Conservation (phyloP, 2,113 vertebrate genomes). For the Polypterus bichir region DNA sequence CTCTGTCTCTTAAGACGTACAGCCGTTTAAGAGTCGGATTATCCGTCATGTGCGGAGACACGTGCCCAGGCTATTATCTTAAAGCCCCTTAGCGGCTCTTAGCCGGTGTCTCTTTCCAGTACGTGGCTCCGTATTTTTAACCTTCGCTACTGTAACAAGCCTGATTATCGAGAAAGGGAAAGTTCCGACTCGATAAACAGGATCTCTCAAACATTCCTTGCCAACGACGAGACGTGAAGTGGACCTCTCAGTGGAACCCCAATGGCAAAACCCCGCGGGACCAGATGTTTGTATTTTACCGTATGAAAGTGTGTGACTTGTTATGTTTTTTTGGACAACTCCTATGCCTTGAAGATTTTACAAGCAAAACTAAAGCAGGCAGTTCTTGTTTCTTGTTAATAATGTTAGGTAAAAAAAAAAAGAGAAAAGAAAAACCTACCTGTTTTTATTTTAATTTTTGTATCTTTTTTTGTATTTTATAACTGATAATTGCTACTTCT, state of each 20-base stretch:
- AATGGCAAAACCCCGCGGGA: slow-evolving; percentile 22
- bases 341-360: slow-evolving; percentile 41
- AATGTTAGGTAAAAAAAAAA: too few relatives aligned
- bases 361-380: slow-evolving; percentile 20
- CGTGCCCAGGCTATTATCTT: slow-evolving; percentile 20
- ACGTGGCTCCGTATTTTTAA: slow-evolving; percentile 41
- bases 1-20: background rate
- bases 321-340: slow-evolving; percentile 20
- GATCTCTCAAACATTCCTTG: background rate
- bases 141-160: slow-evolving; percentile 2
- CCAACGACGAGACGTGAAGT: background rate
- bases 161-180: background rate
- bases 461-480: too few relatives aligned
- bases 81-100: slow-evolving; percentile 38
- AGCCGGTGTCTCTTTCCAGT: slow-evolving; percentile 7
- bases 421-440: too few relatives aligned
- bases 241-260: slow-evolving; percentile 24
- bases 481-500: too few relatives aligned
- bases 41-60: background rate
- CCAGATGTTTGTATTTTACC: slow-evolving; percentile 21
- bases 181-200: slow-evolving; percentile 9
- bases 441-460: too few relatives aligned
- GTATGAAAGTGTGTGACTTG: slow-evolving; percentile 12
- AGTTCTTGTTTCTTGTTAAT: slow-evolving; percentile 3
- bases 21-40: background rate